Evolutionary conservation across 2,113 vertebrate genomes (phyloP).

Genomic region (Melanerpes aurifrons): DNA sequence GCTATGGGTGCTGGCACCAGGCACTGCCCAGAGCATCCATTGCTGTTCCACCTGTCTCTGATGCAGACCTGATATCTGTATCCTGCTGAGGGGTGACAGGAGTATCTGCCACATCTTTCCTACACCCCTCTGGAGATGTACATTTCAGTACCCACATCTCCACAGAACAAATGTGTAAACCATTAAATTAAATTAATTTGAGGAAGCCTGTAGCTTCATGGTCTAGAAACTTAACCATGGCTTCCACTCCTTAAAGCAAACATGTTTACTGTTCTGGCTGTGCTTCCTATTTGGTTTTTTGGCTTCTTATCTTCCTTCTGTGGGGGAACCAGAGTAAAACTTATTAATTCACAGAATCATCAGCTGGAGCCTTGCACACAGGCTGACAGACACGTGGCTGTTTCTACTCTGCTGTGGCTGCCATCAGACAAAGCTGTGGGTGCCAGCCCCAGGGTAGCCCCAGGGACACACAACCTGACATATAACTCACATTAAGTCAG

Average conservation of each 20-base stretch:
- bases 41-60: neutral
- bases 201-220: neutral
- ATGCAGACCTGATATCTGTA: fast-evolving
- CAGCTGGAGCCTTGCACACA: neutral
- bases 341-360: neutral
- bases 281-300: neutral
- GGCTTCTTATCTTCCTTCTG: neutral
- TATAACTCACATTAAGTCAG: neutral
- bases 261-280: neutral
- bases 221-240: neutral
- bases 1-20: fast-evolving
- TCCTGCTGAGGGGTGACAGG: neutral
- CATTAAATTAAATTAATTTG: neutral
- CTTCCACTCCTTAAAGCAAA: neutral
- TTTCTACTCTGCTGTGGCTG: neutral
- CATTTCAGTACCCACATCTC: neutral
- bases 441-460: neutral
- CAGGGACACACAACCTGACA: neutral
- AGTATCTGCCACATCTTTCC: neutral
- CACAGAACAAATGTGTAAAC: neutral
- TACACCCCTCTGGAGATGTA: fast-evolving
- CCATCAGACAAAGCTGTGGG: neutral
- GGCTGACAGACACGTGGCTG: neutral
- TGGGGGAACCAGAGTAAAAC: neutral
- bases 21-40: fast-evolving